Conservation (phyloP, 92 coral and sea anemone species). For the Montipora capitata region DNA sequence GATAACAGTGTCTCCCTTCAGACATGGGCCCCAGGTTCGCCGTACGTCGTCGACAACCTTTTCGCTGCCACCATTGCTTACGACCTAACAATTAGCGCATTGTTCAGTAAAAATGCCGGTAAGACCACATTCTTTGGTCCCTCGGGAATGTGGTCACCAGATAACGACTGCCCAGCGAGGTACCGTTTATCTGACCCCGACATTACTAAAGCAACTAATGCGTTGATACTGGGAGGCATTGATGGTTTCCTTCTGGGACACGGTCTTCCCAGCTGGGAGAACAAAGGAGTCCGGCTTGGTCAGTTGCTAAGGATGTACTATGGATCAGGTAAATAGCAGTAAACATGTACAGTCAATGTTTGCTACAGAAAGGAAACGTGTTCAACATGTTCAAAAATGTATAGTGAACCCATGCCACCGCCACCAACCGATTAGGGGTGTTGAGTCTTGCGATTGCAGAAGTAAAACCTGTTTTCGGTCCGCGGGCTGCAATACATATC, state of each 20-base stretch:
- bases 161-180: slow-evolving; percentile 50
- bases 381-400: too few species aligned
- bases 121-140: slow-evolving; percentile 57
- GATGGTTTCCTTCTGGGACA: slow-evolving; percentile 84
- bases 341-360: background rate
- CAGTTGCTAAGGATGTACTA: slow-evolving; percentile 89
- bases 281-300: slow-evolving; percentile 79
- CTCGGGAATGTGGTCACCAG: slow-evolving; percentile 65
- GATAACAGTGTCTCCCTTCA: slow-evolving; percentile 56
- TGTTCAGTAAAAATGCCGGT: slow-evolving; percentile 30
- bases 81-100: slow-evolving; percentile 52
- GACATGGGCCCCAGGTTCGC: slow-evolving; percentile 65
- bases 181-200: slow-evolving; percentile 3
- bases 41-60: slow-evolving; percentile 76
- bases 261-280: slow-evolving; percentile 52
- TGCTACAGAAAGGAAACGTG: too few species aligned
- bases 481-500: too few species aligned
- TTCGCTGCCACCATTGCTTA: slow-evolving; percentile 80
- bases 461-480: too few species aligned
- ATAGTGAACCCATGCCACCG: too few species aligned
- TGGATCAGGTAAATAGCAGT: slow-evolving; percentile 57
- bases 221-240: slow-evolving; percentile 78
- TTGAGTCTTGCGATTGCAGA: too few species aligned
- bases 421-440: too few species aligned
- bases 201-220: slow-evolving; percentile 71